A percentile compares a stretch with the other conserved stretches of the same genome.
These are phyloP conservation scores for Halcyon badia DNA, from an alignment of 2,797 vertebrate species.

Conservation along the genomic window DNA sequence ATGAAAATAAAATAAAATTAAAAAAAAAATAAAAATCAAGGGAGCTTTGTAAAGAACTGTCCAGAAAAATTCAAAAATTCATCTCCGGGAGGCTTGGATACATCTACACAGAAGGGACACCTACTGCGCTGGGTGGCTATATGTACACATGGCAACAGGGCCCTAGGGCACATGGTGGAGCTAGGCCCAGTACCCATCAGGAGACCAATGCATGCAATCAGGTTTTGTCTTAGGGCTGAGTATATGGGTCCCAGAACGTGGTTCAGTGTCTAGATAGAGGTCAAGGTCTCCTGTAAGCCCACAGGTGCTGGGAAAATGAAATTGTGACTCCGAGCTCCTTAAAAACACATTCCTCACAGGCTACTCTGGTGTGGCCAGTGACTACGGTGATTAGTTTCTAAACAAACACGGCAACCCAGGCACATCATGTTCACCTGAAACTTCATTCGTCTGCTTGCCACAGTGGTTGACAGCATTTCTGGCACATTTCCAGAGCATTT, in stretches of 20 bases:
- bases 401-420: not conserved
- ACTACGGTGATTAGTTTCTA: not conserved
- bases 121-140: accelerated
- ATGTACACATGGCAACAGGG: not conserved
- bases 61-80: not conserved
- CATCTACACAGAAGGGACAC: not conserved
- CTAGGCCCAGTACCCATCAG: not conserved
- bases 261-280: not conserved
- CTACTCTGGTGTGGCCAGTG: not conserved
- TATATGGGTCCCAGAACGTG: not conserved
- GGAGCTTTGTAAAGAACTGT: not conserved
- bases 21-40: not conserved
- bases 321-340: not conserved
- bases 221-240: not conserved
- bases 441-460: slow-evolving; percentile 25
- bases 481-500: slow-evolving; percentile 6
- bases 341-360: not conserved
- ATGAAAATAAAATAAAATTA: not conserved
- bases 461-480: not conserved
- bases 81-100: not conserved
- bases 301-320: not conserved
- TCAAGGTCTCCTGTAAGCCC: not conserved
- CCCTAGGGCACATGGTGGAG: not conserved
- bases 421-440: not conserved
- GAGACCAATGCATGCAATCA: not conserved